These are phyloP conservation scores for Cataglyphis cursor DNA, from an alignment of 2,888 invertebrate species.

Conservation along the genomic window DNA sequence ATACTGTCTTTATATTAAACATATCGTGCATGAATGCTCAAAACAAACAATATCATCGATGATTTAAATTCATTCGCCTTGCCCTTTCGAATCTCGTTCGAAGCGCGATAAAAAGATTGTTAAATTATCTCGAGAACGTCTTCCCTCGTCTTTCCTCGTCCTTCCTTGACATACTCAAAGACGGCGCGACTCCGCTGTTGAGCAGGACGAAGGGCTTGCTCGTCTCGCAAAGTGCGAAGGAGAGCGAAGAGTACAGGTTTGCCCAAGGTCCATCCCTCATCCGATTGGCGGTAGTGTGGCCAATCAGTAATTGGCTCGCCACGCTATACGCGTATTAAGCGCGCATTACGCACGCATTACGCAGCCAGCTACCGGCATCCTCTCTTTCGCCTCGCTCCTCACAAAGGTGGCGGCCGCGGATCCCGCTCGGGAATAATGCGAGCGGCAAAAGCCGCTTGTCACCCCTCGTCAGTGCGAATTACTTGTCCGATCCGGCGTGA, in stretches of 20 bases:
- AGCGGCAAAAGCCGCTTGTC: conserved; percentile 54
- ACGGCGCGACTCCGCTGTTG: not conserved
- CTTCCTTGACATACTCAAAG: not conserved
- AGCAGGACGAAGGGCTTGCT: conserved; percentile 40
- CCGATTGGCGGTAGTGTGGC: conserved; percentile 81
- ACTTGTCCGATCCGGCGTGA: conserved; percentile 51
- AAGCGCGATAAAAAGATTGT: conserved; percentile 20
- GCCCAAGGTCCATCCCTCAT: conserved; percentile 73
- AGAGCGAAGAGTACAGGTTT: conserved; percentile 60
- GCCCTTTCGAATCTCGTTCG: not conserved
- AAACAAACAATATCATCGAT: not conserved
- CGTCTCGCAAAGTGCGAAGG: conserved; percentile 39
- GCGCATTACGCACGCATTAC: conserved; percentile 79
- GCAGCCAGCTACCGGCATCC: conserved; percentile 75
- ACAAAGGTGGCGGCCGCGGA: conserved; percentile 52
- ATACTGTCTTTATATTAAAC: not conserved
- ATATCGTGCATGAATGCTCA: not conserved
- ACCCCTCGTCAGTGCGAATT: conserved; percentile 54
- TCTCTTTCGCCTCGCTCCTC: conserved; percentile 64
- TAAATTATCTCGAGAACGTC: not conserved
- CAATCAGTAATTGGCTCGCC: conserved; percentile 84
- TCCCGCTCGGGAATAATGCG: conserved; percentile 46
- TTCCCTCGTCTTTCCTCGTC: conserved; percentile 3
- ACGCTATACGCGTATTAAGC: conserved; percentile 81
- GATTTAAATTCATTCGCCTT: not conserved